A percentile compares a stretch with the other conserved stretches of the same genome.
These are phyloP conservation scores for Volucella inanis DNA, from an alignment of 2,888 invertebrate genomes.

Conservation along the genomic window DNA sequence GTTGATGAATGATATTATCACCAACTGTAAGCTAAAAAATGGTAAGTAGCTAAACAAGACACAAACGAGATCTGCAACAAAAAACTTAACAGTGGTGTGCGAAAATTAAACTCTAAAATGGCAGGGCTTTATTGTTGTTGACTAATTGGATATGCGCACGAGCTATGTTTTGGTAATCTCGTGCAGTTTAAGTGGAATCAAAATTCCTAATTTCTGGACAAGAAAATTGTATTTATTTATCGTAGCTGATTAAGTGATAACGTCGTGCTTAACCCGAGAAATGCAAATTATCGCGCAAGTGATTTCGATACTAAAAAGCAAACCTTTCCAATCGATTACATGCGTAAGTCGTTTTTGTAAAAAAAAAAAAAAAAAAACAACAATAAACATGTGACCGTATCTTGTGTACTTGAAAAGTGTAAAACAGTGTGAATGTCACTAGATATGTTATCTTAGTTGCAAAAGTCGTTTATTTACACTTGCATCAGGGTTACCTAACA, in stretches of 20 bases:
- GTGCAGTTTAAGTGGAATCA: neutral
- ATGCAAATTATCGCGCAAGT: constrained; percentile 16
- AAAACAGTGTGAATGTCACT: too few relatives aligned
- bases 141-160: neutral
- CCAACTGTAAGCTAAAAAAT: constrained; percentile 87
- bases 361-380: too few relatives aligned
- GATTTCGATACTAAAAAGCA: neutral
- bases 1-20: constrained; percentile 89
- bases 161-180: constrained; percentile 13
- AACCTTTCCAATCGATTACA: constrained; percentile 34
- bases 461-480: too few relatives aligned
- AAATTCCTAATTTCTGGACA: constrained; percentile 2
- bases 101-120: constrained; percentile 82
- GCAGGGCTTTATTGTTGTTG: neutral
- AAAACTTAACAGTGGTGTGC: constrained; percentile 84
- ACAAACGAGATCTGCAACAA: neutral
- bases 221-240: constrained; percentile 13
- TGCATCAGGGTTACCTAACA: too few relatives aligned
- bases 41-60: constrained; percentile 83
- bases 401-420: too few relatives aligned
- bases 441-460: too few relatives aligned
- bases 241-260: constrained; percentile 18
- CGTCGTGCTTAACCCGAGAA: neutral
- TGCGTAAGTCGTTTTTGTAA: constrained; percentile 8
- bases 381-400: too few relatives aligned